A percentile compares a stretch with the other conserved stretches of the same genome.
Conservation (phyloP, 2,888 invertebrate species). For the Panzeria rudis region DNA sequence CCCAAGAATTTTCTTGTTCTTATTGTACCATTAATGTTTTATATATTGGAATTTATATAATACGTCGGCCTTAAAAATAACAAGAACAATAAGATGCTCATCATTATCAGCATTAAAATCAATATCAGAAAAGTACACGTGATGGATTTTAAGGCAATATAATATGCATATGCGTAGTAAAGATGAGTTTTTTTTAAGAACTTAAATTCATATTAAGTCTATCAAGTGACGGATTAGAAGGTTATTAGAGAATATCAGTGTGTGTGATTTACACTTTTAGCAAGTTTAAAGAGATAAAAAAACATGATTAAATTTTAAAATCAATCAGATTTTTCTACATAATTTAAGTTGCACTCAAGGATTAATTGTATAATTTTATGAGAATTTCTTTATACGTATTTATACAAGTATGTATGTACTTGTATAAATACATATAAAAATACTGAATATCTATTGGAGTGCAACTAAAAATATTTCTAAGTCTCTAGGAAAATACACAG, state of each 20-base stretch:
- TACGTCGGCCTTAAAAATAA: not conserved
- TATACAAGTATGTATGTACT: no score
- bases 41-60: slow-evolving; percentile 23
- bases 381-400: no score
- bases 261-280: slow-evolving; percentile 1
- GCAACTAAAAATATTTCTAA: no score
- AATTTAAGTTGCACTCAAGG: not conserved
- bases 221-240: slow-evolving; percentile 59
- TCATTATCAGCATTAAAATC: slow-evolving; percentile 43
- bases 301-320: not conserved
- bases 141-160: slow-evolving; percentile 19
- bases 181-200: not conserved
- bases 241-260: slow-evolving; percentile 20
- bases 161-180: no score
- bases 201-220: slow-evolving; percentile 47
- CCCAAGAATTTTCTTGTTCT: slow-evolving; percentile 1
- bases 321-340: not conserved
- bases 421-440: no score
- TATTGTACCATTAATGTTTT: not conserved
- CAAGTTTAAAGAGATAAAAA: not conserved
- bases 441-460: no score
- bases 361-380: not conserved
- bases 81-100: slow-evolving; percentile 22
- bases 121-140: slow-evolving; percentile 40
- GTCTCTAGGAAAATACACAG: no score